Evolutionary conservation across 2,888 invertebrate genomes (phyloP), one percentile per base, ranked within the genome.

Genomic region (Palloptera scutellata): DNA sequence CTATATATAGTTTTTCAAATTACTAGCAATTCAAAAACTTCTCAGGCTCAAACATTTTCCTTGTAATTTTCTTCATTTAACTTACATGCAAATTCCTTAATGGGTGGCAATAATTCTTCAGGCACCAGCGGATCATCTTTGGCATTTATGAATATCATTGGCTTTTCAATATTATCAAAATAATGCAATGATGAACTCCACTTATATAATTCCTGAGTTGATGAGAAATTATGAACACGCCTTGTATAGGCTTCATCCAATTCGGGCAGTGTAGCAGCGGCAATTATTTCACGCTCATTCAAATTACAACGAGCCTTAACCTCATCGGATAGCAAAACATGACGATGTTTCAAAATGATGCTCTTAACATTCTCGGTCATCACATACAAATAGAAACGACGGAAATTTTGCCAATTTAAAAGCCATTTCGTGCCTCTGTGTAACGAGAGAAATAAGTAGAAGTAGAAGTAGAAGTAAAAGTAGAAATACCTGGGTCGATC

Each of bases 341-440:
- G 88, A 77, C 93, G 91, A 85, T 97, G 95, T 63, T 91, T 88
- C n/a, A 94, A 88, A 74, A 97, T 92, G 68, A 97, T 91, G 79
- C 91, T 91, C 75, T 94, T 93, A 83, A 96, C 91, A 83, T 95
- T 95, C 83, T 95, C 95, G 0, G 96, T 96, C 93, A 97, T 96
- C 68, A 94, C 90, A 85, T 94, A 96, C 67, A 96, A 87, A 85
- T 97, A 97, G 79, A 94, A 90, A 2, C 96, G 91, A 15, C 96
- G 89, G 86, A 96, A 91, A 83, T 95, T 93, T 81, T 92, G 91
- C 96, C 96, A 96, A 81, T 94, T 91, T 45, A 94, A 86, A 74
- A 96, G 86, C 86, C 90, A 90, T 78, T 92, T 91, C 80, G 93
- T 92, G 61, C 92, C 92, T 80, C 95, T 95, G 85, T 51, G 87